Percentiles rank a stretch among this genome's conserved stretches.
Evolutionary conservation across 1,140 invertebrate genomes (phyloP).

Genomic region (Lordiphosa stackelbergi): DNA sequence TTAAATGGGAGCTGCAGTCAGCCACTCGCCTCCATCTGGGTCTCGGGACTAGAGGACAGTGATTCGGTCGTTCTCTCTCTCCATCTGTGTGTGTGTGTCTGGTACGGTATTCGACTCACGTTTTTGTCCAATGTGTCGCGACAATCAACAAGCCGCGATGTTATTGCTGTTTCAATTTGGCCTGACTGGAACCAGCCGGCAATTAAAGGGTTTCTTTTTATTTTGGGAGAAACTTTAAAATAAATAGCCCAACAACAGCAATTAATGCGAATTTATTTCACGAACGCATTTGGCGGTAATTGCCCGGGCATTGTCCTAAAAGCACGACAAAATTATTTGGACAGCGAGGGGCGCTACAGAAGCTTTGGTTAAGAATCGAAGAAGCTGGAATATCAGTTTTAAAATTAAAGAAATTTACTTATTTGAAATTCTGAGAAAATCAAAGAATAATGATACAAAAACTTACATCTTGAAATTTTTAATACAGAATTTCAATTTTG

Average conservation of each 20-base stretch:
- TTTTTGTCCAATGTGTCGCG: constrained; percentile 71
- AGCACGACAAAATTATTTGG: constrained; percentile 27
- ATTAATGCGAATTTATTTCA: constrained; percentile 74
- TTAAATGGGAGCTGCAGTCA: constrained; percentile 52
- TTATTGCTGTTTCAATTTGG: constrained; percentile 40
- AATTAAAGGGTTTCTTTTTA: constrained; percentile 47
- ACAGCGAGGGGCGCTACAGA: too few species aligned
- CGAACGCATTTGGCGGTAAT: constrained; percentile 72
- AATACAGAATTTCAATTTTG: too few species aligned
- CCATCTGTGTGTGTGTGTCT: constrained; percentile 8
- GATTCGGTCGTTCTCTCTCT: constrained; percentile 19
- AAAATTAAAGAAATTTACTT: too few species aligned
- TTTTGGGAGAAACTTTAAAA: constrained; percentile 46
- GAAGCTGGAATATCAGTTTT: too few species aligned
- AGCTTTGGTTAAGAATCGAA: too few species aligned
- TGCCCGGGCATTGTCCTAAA: constrained; percentile 45
- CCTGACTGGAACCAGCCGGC: constrained; percentile 26
- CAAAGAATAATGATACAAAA: too few species aligned
- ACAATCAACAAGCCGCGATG: constrained; percentile 64
- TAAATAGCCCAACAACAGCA: constrained; percentile 54
- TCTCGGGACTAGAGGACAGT: constrained; percentile 28
- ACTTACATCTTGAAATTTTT: too few species aligned
- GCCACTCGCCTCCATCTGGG: constrained; percentile 10
- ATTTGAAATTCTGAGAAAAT: too few species aligned
- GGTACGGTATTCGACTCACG: constrained; percentile 56